A percentile compares a stretch with the other conserved stretches of the same genome.
Evolutionary conservation across 1,140 invertebrate genomes (phyloP).

Genomic region (Dysdera silvatica): DNA sequence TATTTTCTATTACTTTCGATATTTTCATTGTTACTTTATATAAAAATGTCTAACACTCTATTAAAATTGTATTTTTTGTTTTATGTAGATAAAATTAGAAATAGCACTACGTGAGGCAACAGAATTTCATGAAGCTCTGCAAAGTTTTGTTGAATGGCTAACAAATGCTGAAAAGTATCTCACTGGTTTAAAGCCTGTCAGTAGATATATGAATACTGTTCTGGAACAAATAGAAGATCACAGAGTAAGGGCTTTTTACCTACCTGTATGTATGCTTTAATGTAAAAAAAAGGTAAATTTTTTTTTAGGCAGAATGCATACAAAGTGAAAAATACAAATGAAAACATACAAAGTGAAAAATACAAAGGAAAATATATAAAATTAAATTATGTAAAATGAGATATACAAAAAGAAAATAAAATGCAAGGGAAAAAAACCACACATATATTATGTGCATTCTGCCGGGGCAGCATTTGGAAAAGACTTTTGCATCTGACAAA

Average conservation of each 20-base stretch:
- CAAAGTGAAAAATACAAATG: no score
- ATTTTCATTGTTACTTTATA: background rate
- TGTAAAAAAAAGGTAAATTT: no score
- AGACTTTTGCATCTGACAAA: no score
- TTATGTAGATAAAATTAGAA: slow-evolving; percentile 72
- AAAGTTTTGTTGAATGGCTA: slow-evolving; percentile 88
- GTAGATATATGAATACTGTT: slow-evolving; percentile 82
- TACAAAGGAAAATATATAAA: no score
- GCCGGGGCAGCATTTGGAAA: no score
- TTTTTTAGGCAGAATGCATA: no score
- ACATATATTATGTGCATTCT: no score
- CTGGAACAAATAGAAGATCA: slow-evolving; percentile 91
- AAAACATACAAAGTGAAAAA: no score
- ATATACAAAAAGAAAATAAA: no score
- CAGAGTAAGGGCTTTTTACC: slow-evolving; percentile 48
- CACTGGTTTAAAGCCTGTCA: slow-evolving; percentile 81
- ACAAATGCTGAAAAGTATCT: slow-evolving; percentile 87
- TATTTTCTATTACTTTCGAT: background rate
- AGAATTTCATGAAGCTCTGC: slow-evolving; percentile 85
- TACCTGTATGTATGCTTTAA: no score
- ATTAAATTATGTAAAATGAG: no score
- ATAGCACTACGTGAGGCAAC: slow-evolving; percentile 93
- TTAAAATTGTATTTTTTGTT: background rate
- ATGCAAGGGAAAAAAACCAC: no score
- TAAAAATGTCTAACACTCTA: background rate